Evolutionary conservation across 2,113 vertebrate genomes (phyloP), one percentile per base, ranked within the genome.

Genomic region (Percina caprodes): DNA sequence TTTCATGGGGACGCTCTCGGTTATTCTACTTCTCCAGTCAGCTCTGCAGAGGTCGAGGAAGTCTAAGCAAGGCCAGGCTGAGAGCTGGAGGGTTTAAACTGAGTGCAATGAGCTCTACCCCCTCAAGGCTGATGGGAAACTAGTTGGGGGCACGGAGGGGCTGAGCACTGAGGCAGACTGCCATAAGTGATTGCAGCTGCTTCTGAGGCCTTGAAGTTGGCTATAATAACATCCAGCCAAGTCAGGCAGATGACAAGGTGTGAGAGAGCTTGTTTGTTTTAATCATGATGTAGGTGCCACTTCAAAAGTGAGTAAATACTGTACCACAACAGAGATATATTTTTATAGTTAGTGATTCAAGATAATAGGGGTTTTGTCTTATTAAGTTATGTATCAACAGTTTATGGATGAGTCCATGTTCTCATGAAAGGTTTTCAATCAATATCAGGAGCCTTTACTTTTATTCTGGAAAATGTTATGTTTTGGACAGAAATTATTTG

Each of bases 101-200:
- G 83, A 92, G 91, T 92, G 92, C 74, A 62, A 90, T 89, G 86
- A 92, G 85, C 77, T 83, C 76, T 81, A 89, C 87, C 90, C 92
- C 89, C 92, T 84, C 49, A 89, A 92, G 93, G 91, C 91, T 90
- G 91, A 93, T 92, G 92, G 89, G 92, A 94, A 91, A 87, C 90
- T 89, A 82, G 89, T 81, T 85, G 88, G 84, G 93, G 92, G 91
- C 84, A 89, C 42, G 16, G 79, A 91, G 87, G 82, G 93, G 90
- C 86, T 90, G 88, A 88, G 86, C 81, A 62, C 82, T 72, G 88
- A 86, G 88, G 88, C 84, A 92, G 93, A 91, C 90, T 89, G 85
- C 90, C 58, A 69, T 95, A 94, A 95, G 93, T 92, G 92, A 94
- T 94, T 91, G 91, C 94, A 95, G 94, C 94, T 94, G 94, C 92